Evolutionary conservation across 2,797 vertebrate species (phyloP).

Genomic region (Lycodopsis pacificus): DNA sequence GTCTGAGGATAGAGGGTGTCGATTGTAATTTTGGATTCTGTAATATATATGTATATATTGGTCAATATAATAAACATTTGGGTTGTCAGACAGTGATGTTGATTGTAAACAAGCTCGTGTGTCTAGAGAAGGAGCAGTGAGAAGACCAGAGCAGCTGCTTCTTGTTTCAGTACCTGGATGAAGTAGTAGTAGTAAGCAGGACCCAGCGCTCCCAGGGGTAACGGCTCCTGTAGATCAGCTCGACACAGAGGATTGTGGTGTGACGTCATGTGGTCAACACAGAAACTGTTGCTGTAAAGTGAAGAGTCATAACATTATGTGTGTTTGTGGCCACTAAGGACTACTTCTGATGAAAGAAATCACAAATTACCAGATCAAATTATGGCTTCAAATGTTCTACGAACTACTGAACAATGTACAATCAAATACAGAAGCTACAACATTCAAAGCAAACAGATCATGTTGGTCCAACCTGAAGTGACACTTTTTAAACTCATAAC

Average conservation of each 20-base stretch:
- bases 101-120: background rate
- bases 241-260: conserved; percentile 91
- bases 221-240: conserved; percentile 92
- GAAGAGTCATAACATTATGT: no score
- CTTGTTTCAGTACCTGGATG: conserved; percentile 84
- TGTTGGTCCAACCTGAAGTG: background rate
- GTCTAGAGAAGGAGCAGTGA: background rate
- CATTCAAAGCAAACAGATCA: background rate
- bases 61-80: background rate
- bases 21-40: background rate
- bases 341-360: conserved; percentile 11
- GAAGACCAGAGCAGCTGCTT: background rate
- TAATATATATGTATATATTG: background rate
- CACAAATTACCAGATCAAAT: background rate
- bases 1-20: background rate
- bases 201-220: conserved; percentile 87
- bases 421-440: background rate
- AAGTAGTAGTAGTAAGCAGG: conserved; percentile 77
- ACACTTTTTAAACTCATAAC: background rate
- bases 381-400: background rate
- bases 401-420: no score
- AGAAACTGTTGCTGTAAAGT: conserved; percentile 70
- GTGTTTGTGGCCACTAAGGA: no score
- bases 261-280: conserved; percentile 92
- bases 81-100: background rate